A percentile compares a stretch with the other conserved stretches of the same genome.
Conservation (phyloP, 2,113 vertebrate genomes). For the Gulo gulo region DNA sequence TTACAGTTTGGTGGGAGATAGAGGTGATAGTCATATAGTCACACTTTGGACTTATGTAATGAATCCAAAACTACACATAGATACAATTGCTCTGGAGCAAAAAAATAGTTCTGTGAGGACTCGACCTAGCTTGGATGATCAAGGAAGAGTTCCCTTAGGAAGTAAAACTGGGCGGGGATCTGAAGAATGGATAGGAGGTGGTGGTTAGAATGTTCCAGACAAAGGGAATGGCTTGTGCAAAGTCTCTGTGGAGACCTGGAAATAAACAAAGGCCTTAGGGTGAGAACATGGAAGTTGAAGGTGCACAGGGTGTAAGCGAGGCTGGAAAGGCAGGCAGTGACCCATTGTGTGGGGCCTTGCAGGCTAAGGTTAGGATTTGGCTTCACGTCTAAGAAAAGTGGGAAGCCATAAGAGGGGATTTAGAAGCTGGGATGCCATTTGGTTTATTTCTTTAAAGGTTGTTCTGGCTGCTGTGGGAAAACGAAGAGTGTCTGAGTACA, state of each 20-base stretch:
- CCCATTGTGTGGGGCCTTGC: not conserved
- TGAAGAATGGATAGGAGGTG: not conserved
- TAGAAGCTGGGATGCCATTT: not conserved
- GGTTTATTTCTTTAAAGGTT: not conserved
- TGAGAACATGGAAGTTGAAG: not conserved
- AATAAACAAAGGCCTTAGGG: not conserved
- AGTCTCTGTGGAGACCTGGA: not conserved
- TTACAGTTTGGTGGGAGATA: not conserved
- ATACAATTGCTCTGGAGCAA: not conserved
- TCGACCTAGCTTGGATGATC: not conserved
- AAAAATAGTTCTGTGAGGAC: not conserved
- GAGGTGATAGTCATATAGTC: not conserved
- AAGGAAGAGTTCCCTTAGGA: not conserved
- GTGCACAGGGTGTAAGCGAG: not conserved
- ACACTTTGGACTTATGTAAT: not conserved
- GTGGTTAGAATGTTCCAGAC: not conserved
- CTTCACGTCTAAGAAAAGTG: not conserved
- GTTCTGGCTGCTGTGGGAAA: not conserved
- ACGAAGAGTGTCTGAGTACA: not conserved
- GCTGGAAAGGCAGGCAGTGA: not conserved
- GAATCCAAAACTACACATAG: not conserved
- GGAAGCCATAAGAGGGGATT: not conserved
- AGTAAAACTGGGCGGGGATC: not conserved
- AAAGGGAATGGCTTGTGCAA: not conserved
- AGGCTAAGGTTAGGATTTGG: not conserved